A percentile compares a stretch with the other conserved stretches of the same genome.
These are phyloP conservation scores for Tyria jacobaeae DNA, from an alignment of 2,888 invertebrate species.

Conservation along the genomic window DNA sequence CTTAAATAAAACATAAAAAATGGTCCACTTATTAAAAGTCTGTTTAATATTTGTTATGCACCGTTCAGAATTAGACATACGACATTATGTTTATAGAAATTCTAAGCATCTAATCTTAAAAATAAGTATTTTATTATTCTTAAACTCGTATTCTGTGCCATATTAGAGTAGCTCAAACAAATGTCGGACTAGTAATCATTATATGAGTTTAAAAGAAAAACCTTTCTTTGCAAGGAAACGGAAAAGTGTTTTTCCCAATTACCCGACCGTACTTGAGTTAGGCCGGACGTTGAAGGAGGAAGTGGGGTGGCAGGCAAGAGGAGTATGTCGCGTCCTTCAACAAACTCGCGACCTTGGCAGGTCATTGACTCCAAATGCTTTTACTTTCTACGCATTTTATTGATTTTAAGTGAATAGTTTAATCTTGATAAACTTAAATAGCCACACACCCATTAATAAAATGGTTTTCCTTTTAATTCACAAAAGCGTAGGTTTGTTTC, in stretches of 20 bases:
- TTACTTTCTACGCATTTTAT: conserved; percentile 47
- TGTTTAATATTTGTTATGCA: too few relatives aligned
- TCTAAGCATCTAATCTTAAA: too few relatives aligned
- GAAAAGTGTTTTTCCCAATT: conserved; percentile 50
- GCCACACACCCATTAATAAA: neutral
- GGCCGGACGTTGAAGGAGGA: conserved; percentile 25
- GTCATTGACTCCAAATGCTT: conserved; percentile 53
- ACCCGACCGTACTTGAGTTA: conserved; percentile 43
- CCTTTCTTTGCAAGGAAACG: conserved; percentile 30
- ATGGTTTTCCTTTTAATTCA: neutral
- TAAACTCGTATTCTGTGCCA: neutral
- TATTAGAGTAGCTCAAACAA: neutral
- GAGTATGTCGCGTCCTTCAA: conserved; percentile 42
- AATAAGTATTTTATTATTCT: neutral
- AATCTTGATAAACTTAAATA: neutral
- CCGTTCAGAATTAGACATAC: too few relatives aligned
- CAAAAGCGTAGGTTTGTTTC: neutral
- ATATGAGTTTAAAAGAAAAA: conserved; percentile 14
- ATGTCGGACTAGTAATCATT: too few relatives aligned
- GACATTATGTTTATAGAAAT: too few relatives aligned
- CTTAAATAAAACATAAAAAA: neutral
- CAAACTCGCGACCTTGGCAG: conserved; percentile 54
- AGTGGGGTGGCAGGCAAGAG: conserved; percentile 13
- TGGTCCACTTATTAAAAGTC: too few relatives aligned
- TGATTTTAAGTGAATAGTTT: neutral